Conservation (phyloP, 2,113 vertebrate genomes). For the Megaleporinus macrocephalus region DNA sequence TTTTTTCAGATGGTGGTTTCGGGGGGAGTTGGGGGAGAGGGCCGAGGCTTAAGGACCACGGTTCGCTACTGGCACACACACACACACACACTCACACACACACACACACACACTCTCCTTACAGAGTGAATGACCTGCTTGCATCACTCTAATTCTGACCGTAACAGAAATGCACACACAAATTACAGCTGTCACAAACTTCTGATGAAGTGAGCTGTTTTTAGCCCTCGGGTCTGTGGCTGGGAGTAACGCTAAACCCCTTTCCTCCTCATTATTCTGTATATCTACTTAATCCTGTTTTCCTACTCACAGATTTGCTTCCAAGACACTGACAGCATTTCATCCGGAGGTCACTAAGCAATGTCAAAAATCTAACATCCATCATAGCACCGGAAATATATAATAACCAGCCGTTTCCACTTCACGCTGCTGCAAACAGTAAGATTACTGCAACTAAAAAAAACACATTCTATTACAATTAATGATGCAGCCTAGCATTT, state of each 20-base stretch:
- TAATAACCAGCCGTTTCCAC: neutral
- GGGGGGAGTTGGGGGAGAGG: too few relatives aligned
- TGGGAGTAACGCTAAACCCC: neutral
- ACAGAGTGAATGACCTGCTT: neutral
- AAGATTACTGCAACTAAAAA: constrained; percentile 2
- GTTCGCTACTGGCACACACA: too few relatives aligned
- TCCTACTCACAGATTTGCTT: constrained; percentile 5
- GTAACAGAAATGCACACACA: neutral
- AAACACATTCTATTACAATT: neutral
- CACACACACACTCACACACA: too few relatives aligned
- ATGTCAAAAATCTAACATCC: neutral
- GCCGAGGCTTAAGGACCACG: too few relatives aligned
- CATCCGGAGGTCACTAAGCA: neutral
- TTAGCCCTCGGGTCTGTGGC: constrained; percentile 6
- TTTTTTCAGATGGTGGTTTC: too few relatives aligned
- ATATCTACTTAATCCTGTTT: neutral
- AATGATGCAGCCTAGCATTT: neutral
- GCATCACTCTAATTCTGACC: neutral
- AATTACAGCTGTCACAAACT: neutral
- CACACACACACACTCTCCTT: too few relatives aligned
- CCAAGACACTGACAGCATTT: neutral
- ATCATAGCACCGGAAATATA: neutral
- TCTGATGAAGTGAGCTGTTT: neutral
- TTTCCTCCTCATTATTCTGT: constrained; percentile 2
- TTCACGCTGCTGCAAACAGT: neutral